Base-by-base conservation (phyloP, 1,140 invertebrate species). In the Scaptodrosophila lebanonensis region DNA sequence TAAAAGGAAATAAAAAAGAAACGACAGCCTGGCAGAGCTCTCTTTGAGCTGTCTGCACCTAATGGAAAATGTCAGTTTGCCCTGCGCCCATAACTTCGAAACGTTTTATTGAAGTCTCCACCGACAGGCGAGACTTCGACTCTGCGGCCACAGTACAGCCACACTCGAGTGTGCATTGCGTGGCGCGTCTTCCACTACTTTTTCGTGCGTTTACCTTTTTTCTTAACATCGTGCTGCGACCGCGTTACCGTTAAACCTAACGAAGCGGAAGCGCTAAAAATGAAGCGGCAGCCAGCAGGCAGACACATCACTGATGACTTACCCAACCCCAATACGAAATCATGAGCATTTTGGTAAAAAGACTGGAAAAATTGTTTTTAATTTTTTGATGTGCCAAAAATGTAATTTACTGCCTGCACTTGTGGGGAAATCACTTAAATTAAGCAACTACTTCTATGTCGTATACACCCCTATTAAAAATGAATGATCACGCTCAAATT, bases 91-190 rank as follows among this genome's bases (percentile, higher is more conserved):
- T 25, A 25, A 25, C 22, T 25, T 25, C 3, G 22, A 79, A 79
- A 73, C 68, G 75, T 83, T 83, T 76, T 83, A 83, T 83, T 83
- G 76, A 76, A 83, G 77, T 76, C 77, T 83, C 33, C 64, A 83
- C 59, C 42, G 51, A 51, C 56, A 53, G 40, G 7, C 32, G 29
- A n/a, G 13, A 49, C 33, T 3, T 43, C 56, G 49, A 48, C 43
- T 33, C 25, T 22, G n/a, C 18, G 49, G 38, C 11, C 17, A 39
- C 50, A 39, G 3, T 25, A 3, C 22, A 25, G 8, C 22, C 8
- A 61, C 36, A 56, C 57, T 45, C 49, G n/a, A n/a, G n/a, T n/a
- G n/a, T 40, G 47, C 44, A 54, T 54, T 33, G 36, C 42, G 44
- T 59, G 52, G 40, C 56, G 40, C 52, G 54, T 52, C 50, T 38